Evolutionary conservation across 2,797 vertebrate species (phyloP), one percentile per base, ranked within the genome.

Genomic region (Lepilemur ruficaudatus): DNA sequence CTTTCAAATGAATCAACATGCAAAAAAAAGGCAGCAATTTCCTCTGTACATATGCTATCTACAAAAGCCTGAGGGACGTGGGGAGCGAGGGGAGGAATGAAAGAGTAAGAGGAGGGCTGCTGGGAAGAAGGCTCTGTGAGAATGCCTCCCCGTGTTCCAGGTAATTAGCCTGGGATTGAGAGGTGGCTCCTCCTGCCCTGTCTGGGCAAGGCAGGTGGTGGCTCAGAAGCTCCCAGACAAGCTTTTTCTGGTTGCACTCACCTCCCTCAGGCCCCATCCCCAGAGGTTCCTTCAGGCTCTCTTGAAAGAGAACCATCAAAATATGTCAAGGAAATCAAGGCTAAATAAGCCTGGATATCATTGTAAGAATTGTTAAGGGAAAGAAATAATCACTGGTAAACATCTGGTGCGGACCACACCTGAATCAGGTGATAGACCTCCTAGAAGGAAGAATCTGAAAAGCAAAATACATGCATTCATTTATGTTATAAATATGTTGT

Each of bases 1-100:
- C 75, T 97, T 80, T 94, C 86, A 91, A 67, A 90, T 4, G 35
- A 57, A 65, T 67, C 85, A 43, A 43, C 84, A 84, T 43, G 50
- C 46, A 55, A 69, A 94, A 76, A 48, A 72, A 48, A n/a, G 80
- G 57, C 50, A 89, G 89, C 80, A 46, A 25, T 89, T 93, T 91
- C 50, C 23, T 55, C 57, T 80, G 48, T 63, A 86, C 86, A 73
- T 73, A 92, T 25, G 30, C 35, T 22, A 4, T 59, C 70, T 76
- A 55, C 15, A 63, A 69, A 96, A 82, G 38, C 76, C 92, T 2
- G 22, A 41, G 72, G 84, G 12, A 25, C 15, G 4, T 4, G 80
- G 61, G 28, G 59, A 46, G n/a, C 20, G 30, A 41, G 18, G 55
- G 38, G 25, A 72, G 25, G 28, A 35, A 32, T 12, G 23, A 17